phyloP scores from a whole-genome alignment of 2,797 vertebrate species.

The Peromyscus melanophrys region DNA sequence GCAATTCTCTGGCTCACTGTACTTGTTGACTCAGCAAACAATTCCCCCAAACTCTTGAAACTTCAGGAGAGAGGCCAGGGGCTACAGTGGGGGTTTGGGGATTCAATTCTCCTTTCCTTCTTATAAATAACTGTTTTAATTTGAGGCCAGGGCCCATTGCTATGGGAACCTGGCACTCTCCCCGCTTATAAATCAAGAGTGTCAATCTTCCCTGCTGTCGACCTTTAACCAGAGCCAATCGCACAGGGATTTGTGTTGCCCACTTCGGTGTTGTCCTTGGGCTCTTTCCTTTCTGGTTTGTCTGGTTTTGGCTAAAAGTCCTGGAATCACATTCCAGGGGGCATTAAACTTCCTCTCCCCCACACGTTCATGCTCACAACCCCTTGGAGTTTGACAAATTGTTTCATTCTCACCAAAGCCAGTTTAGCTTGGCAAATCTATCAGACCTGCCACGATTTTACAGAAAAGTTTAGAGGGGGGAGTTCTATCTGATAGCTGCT shows the following conservation, averaged over 20 bases:
- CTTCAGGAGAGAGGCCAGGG: constrained; percentile 43
- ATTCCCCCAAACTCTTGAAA: constrained; percentile 29
- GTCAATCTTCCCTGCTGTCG: constrained; percentile 68
- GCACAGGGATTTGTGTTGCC: neutral
- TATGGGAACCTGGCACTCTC: constrained; percentile 32
- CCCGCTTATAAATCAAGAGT: constrained; percentile 55
- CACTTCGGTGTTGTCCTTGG: constrained; percentile 55
- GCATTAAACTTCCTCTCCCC: constrained; percentile 55
- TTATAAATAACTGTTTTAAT: constrained; percentile 67
- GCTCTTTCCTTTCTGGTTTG: constrained; percentile 70
- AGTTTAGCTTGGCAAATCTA: constrained; percentile 79
- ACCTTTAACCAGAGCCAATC: constrained; percentile 65
- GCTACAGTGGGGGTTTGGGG: neutral
- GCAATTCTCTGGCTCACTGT: neutral
- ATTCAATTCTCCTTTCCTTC: constrained; percentile 70
- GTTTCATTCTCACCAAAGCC: constrained; percentile 75
- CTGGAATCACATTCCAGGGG: constrained; percentile 60
- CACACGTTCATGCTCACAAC: neutral
- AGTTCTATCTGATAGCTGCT: constrained; percentile 16
- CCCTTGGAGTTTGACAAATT: constrained; percentile 78
- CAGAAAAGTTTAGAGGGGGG: constrained; percentile 34
- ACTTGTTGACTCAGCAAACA: constrained; percentile 61
- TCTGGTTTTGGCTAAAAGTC: constrained; percentile 70
- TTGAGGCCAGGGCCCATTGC: constrained; percentile 66
- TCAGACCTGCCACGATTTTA: constrained; percentile 74